Conservation (phyloP, 2,797 vertebrate genomes). For the Coilia nasus region DNA sequence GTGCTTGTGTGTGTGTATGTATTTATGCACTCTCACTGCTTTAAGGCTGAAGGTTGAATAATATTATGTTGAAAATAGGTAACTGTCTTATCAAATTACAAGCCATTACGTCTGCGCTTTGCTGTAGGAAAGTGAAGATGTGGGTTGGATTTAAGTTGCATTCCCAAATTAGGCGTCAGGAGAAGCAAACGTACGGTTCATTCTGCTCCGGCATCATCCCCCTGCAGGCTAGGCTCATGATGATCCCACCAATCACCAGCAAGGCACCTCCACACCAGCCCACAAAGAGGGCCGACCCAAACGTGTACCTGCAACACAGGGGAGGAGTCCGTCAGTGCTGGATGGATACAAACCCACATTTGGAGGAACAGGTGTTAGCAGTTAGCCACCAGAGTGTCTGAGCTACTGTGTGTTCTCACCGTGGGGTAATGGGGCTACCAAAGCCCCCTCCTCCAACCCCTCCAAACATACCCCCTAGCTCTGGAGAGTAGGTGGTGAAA, state of each 20-base stretch:
- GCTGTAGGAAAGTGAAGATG: not conserved
- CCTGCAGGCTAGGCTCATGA: constrained; percentile 89
- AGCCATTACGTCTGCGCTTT: not conserved
- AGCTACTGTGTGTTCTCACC: constrained; percentile 52
- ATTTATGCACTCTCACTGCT: not conserved
- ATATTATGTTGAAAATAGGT: not conserved
- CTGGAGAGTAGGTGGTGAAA: constrained; percentile 58
- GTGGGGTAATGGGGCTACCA: constrained; percentile 62
- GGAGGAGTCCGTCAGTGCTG: not conserved
- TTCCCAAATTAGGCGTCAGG: not conserved
- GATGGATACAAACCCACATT: not conserved
- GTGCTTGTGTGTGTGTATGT: not conserved
- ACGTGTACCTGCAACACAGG: constrained; percentile 81
- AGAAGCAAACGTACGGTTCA: constrained; percentile 68
- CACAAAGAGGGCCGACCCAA: constrained; percentile 88
- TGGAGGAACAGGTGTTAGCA: not conserved
- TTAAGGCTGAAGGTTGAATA: not conserved
- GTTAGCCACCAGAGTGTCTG: not conserved
- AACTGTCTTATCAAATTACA: not conserved
- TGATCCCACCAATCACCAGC: constrained; percentile 81
- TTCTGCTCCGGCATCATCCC: constrained; percentile 76
- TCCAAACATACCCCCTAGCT: constrained; percentile 34
- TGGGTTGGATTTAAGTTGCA: not conserved
- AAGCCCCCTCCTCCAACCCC: constrained; percentile 39
- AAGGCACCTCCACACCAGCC: constrained; percentile 89